Base-by-base conservation (phyloP, 2,888 invertebrate genomes). In the Onthophagus sagittarius region DNA sequence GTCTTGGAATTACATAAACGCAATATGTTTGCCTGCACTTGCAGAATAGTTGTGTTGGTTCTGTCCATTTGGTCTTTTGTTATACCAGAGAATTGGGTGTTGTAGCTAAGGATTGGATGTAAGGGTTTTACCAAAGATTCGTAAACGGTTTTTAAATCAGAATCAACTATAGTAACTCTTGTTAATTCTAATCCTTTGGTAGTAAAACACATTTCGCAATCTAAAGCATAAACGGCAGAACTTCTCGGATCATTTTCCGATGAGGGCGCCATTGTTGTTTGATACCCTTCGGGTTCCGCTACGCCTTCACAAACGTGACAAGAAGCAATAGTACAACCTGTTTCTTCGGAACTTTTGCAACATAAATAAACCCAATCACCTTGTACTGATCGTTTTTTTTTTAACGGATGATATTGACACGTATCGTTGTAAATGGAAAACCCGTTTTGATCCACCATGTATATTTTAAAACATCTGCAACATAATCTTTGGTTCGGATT, bases 161-260 rank as follows among this genome's bases (percentile, higher is more conserved):
- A 88, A 84, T 95, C 91, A 71, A 98, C 92, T 13, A 99, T 93
- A 32, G 98, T 98, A 2, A 98, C 91, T 79, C 98, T 89, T 0
- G 97, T 96, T 77, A 99, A 87, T 86, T 98, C 98, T 77, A 93
- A 88, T 4, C 98, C 98, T 80, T 90, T 90, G 5, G 95, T 95
- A 0, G 98, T 98, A 83, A 97, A 97, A 83, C 96, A 95, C 99
- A 99, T 99, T 89, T 99, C 99, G 89, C 99, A 99, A 87, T 99
- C 99, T 76, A 99, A 86, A 11, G 98, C 94, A 85, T 91, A 98
- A 13, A 97, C 91, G 69, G 93, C 92, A 84, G 91, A 91, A 81
- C 93, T 92, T 11, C 88, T 86, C 0, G 82, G 80, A 78, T 89
- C 88, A 77, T 84, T 82, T 14, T 83, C 83, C 63, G 74, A 79